Base-by-base conservation (phyloP, 2,113 vertebrate genomes). In the Passer montanus region DNA sequence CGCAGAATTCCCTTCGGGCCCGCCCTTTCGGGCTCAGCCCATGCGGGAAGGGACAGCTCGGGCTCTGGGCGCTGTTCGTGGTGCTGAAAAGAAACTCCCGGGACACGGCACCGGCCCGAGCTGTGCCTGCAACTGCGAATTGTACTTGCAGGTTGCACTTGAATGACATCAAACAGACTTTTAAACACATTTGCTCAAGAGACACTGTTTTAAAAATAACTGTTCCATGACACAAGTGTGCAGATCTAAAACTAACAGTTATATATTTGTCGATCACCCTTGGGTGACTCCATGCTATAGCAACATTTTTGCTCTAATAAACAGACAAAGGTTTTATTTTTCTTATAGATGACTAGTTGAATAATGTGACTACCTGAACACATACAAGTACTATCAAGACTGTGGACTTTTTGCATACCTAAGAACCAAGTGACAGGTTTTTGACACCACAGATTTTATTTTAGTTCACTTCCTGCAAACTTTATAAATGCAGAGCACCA, bases 31-130 rank as follows among this genome's bases (percentile, higher is more conserved):
- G 18, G 18, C 5, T 14, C 17, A 33, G 50, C 35, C 46, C 2
- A 1, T 0, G 37, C 17, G 12, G 20, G 20, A 13, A 41, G 13
- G 2, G 31, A 3, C 12, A 11, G 15, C 15, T 8, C 2, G 0
- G 14, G n/a, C 2, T 10, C 30, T 3, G 18, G 37, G 30, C 9
- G 37, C 81, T 81, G 41, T 68, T 79, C 15, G 2, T n/a, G 76
- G 75, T 91, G 41, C 75, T 86, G 60, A 37, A 67, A 4, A 7
- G 33, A 14, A 3, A 13, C 21, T 9, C 11, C 20, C 26, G 0
- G 21, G n/a, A 37, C 18, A 6, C 39, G 35, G 22, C 28, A 19
- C 7, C 21, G 4, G 16, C 33, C n/a, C 22, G 15, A 8, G 20
- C 0, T 4, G 7, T 0, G 9, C 22, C 43, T 13, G 15, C 21